Conservation (phyloP, 2,113 vertebrate genomes). For the Microcebus griseorufus region DNA sequence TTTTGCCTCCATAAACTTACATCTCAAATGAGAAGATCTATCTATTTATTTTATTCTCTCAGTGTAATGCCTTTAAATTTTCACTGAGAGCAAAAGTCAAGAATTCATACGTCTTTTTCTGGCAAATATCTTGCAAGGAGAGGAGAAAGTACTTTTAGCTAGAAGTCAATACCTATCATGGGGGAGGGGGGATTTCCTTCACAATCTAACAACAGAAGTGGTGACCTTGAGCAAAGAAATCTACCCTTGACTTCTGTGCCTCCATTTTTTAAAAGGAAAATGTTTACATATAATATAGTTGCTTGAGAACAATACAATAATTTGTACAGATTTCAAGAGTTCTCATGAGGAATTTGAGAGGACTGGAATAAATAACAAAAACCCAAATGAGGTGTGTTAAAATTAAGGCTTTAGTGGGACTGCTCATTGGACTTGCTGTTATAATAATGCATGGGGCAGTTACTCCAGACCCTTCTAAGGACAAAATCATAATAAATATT, state of each 20-base stretch:
- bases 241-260: too few species aligned
- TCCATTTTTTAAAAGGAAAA: neutral
- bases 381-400: neutral
- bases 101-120: neutral
- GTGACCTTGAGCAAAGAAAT: neutral
- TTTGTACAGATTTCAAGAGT: neutral
- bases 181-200: neutral
- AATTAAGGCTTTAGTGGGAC: neutral
- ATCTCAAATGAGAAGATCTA: slow-evolving; percentile 32
- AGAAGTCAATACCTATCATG: neutral
- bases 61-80: slow-evolving; percentile 40
- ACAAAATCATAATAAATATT: neutral
- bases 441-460: neutral
- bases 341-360: neutral
- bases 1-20: neutral
- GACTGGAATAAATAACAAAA: neutral
- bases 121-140: neutral
- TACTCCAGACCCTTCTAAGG: neutral
- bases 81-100: neutral
- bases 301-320: neutral
- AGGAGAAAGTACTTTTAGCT: neutral
- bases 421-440: neutral
- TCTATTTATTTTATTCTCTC: slow-evolving; percentile 54
- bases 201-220: neutral
- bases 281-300: neutral